These are phyloP conservation scores for Cotesia chilonis DNA, from an alignment of 1,140 invertebrate genomes.

Conservation along the genomic window DNA sequence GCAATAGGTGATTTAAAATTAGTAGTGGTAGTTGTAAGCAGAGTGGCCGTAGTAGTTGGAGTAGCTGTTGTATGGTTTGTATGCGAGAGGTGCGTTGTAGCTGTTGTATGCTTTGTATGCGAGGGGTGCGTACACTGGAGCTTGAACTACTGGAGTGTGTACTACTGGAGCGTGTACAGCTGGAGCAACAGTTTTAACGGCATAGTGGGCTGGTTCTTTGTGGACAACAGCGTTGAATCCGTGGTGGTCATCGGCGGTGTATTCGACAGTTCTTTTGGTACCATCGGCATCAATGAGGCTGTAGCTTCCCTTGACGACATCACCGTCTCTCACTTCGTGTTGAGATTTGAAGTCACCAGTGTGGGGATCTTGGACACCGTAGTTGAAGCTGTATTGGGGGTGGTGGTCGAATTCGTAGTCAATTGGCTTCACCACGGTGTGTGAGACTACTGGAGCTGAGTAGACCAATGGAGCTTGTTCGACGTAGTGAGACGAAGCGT, in stretches of 20 bases:
- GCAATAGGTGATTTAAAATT: too few species aligned
- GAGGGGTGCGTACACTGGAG: conserved; percentile 34
- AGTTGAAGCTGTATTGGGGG: conserved; percentile 34
- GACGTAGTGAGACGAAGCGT: conserved; percentile 7
- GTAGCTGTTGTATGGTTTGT: too few species aligned
- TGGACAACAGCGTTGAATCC: conserved; percentile 35
- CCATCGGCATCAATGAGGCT: conserved; percentile 35
- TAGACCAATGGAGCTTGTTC: conserved; percentile 39
- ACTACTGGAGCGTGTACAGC: conserved; percentile 8
- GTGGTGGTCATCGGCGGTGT: conserved; percentile 29
- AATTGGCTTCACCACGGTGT: neutral
- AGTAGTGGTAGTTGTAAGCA: too few species aligned
- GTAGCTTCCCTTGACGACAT: conserved; percentile 38
- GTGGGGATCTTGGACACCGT: conserved; percentile 27
- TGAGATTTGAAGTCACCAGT: conserved; percentile 41
- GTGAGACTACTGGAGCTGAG: conserved; percentile 12
- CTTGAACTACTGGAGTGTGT: neutral
- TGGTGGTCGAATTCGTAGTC: conserved; percentile 33
- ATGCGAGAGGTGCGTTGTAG: too few species aligned
- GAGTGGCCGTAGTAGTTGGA: too few species aligned
- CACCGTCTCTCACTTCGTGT: conserved; percentile 36
- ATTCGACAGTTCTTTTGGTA: conserved; percentile 23
- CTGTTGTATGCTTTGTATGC: neutral
- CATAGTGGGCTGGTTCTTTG: conserved; percentile 16
- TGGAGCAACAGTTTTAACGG: conserved; percentile 15